Evolutionary conservation across 2,113 vertebrate species (phyloP).

Genomic region (Rousettus leschenaultii): DNA sequence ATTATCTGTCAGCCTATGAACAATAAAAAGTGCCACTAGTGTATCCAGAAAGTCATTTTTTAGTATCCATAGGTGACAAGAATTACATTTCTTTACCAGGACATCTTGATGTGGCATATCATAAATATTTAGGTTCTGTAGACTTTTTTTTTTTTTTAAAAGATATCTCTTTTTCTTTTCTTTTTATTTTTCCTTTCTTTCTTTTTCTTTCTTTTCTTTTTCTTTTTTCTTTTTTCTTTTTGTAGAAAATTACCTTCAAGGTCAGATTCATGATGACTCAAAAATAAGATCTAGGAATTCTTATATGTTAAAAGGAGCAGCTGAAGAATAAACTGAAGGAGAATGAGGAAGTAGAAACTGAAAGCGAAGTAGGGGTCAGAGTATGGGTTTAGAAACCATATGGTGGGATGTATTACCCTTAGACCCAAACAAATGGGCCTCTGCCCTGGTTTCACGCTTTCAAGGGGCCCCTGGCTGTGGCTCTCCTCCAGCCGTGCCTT

Average conservation of each 20-base stretch:
- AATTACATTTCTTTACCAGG: conserved; percentile 67
- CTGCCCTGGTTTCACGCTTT: not conserved
- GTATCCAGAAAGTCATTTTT: conserved; percentile 71
- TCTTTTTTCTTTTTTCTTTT: not conserved
- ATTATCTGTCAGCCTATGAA: conserved; percentile 66
- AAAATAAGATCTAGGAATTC: conserved; percentile 40
- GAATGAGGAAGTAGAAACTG: not conserved
- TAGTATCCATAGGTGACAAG: conserved; percentile 70
- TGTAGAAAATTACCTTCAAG: conserved; percentile 51
- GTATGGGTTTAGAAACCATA: not conserved
- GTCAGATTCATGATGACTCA: conserved; percentile 52
- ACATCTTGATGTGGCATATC: conserved; percentile 60
- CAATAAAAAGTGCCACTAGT: conserved; percentile 70
- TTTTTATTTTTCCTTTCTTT: not conserved
- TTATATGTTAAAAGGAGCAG: conserved; percentile 4
- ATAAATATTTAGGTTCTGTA: conserved; percentile 63
- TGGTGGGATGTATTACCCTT: not conserved
- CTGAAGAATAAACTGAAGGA: not conserved
- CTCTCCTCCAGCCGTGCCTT: not conserved
- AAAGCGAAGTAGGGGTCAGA: not conserved
- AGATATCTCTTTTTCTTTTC: conserved; percentile 42
- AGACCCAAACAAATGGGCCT: not conserved
- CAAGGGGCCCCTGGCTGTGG: too few relatives aligned
- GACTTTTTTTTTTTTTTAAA: conserved; percentile 60
- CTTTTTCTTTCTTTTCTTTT: not conserved